Percentiles rank a stretch among this genome's conserved stretches.
Conservation (phyloP, 1,140 invertebrate species). For the Formica exsecta region DNA sequence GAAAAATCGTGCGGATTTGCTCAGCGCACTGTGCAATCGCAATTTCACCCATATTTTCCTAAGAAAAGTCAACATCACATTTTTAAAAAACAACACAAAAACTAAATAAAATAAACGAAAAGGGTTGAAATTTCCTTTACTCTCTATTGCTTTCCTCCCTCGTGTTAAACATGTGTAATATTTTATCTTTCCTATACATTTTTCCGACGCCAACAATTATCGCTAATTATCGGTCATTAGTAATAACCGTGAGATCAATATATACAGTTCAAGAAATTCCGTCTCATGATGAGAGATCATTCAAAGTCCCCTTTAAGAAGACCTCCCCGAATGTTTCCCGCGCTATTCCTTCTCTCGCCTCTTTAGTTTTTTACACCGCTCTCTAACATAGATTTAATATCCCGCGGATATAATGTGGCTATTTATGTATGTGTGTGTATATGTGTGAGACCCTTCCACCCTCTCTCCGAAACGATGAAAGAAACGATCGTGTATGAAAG, state of each 20-base stretch:
- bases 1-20: too few relatives aligned
- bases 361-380: background rate
- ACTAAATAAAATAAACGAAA: background rate
- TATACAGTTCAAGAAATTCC: conserved; percentile 8
- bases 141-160: background rate
- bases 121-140: background rate
- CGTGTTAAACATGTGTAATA: background rate
- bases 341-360: background rate
- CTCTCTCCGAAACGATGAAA: conserved; percentile 31
- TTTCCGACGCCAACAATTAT: background rate
- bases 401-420: conserved; percentile 55
- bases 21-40: too few relatives aligned
- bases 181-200: background rate
- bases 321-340: conserved; percentile 46
- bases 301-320: background rate
- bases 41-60: too few relatives aligned
- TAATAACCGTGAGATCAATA: background rate
- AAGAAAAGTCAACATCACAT: too few relatives aligned
- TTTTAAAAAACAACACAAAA: background rate
- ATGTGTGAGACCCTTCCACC: conserved; percentile 8
- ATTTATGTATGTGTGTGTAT: conserved; percentile 36
- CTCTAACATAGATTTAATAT: conserved; percentile 58
- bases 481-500: conserved; percentile 24
- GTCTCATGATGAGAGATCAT: background rate
- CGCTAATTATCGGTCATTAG: background rate